These are phyloP conservation scores for Holothuria scabra DNA, from an alignment of 53 echinoderm and acorn worm species.

Conservation along the genomic window DNA sequence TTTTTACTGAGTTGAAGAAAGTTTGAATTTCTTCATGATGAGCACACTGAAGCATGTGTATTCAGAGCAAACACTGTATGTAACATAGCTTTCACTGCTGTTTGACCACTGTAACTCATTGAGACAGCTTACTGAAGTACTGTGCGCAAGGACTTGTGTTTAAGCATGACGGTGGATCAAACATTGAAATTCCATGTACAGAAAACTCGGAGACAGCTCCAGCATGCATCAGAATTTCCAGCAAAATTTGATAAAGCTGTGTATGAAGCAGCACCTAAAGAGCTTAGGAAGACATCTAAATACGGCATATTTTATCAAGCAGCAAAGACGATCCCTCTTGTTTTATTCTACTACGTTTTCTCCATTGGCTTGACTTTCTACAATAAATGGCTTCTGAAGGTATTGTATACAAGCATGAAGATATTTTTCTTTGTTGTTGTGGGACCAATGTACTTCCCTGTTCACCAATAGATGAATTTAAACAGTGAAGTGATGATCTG, in stretches of 20 bases:
- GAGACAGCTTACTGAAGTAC: too few relatives aligned
- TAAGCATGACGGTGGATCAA: not conserved
- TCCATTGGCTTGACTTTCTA: slow-evolving; percentile 96
- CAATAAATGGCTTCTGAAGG: slow-evolving; percentile 95
- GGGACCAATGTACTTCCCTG: too few relatives aligned
- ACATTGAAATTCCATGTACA: not conserved
- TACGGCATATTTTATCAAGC: slow-evolving; percentile 29
- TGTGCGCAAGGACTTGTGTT: not conserved
- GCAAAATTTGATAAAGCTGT: slow-evolving; percentile 3
- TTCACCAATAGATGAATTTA: too few relatives aligned
- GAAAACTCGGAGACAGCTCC: slow-evolving; percentile 31
- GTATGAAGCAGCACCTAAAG: slow-evolving; percentile 21
- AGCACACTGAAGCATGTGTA: too few relatives aligned
- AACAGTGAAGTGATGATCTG: too few relatives aligned
- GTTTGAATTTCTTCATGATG: too few relatives aligned
- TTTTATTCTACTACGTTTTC: slow-evolving; percentile 89
- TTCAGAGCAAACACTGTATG: too few relatives aligned
- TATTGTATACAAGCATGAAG: not conserved
- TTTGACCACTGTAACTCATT: too few relatives aligned
- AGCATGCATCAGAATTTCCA: not conserved
- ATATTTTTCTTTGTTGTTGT: too few relatives aligned
- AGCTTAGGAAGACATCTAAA: not conserved
- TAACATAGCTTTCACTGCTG: too few relatives aligned
- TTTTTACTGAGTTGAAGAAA: too few relatives aligned
- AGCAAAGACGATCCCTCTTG: slow-evolving; percentile 27